Percentiles rank a stretch among this genome's conserved stretches.
These are phyloP conservation scores for Cataglyphis rosenhaueri DNA, from an alignment of 2,888 invertebrate species.

Conservation along the genomic window DNA sequence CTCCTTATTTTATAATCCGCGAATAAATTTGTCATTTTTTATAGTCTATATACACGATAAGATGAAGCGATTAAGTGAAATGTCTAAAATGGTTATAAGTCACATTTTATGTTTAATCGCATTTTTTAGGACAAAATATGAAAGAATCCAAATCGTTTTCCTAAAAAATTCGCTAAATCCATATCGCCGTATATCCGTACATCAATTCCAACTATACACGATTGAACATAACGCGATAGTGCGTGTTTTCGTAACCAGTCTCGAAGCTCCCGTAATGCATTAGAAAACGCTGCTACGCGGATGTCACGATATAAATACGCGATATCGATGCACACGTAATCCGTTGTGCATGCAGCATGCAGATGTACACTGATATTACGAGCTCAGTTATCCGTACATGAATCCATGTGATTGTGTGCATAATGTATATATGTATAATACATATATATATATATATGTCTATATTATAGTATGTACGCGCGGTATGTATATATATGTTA, in stretches of 20 bases:
- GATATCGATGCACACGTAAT: slow-evolving; percentile 34
- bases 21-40: slow-evolving; percentile 10
- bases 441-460: background rate
- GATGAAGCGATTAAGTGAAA: slow-evolving; percentile 13
- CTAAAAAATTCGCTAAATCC: slow-evolving; percentile 16
- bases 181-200: slow-evolving; percentile 56
- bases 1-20: slow-evolving; percentile 16
- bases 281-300: slow-evolving; percentile 61
- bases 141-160: background rate
- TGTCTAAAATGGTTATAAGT: slow-evolving; percentile 14
- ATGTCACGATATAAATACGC: slow-evolving; percentile 56
- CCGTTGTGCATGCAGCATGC: slow-evolving; percentile 42
- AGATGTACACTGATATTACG: slow-evolving; percentile 19
- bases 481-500: background rate
- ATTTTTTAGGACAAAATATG: slow-evolving; percentile 1
- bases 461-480: background rate
- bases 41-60: too few relatives aligned
- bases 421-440: background rate
- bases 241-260: slow-evolving; percentile 62
- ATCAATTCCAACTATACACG: slow-evolving; percentile 64
- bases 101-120: background rate
- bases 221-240: slow-evolving; percentile 47
- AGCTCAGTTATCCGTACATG: slow-evolving; percentile 2
- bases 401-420: slow-evolving; percentile 4
- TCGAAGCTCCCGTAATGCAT: slow-evolving; percentile 44